phyloP scores from a whole-genome alignment of 2,888 invertebrate genomes.

The Allophyes oxyacanthae region DNA sequence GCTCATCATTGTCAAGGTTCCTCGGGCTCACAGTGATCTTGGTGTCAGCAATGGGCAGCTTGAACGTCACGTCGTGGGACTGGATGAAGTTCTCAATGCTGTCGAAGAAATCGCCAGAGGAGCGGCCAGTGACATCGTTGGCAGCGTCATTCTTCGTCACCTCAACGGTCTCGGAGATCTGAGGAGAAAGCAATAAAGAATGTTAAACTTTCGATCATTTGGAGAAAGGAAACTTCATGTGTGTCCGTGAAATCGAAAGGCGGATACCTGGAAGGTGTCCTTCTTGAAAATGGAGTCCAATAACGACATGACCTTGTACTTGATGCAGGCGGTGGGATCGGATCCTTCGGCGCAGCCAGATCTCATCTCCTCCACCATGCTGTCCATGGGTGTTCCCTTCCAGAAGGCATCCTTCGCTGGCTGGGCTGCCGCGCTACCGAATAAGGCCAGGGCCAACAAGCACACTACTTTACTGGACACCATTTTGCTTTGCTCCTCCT shows the following conservation, averaged over 20 bases:
- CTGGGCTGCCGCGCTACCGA: constrained; percentile 90
- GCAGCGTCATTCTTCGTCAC: constrained; percentile 92
- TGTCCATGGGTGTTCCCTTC: constrained; percentile 92
- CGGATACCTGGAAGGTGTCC: constrained; percentile 93
- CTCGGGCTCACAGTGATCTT: constrained; percentile 94
- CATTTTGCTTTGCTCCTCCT: constrained; percentile 75
- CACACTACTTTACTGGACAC: constrained; percentile 86
- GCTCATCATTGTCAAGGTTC: constrained; percentile 93
- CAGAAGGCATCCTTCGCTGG: constrained; percentile 91
- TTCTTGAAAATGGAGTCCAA: constrained; percentile 94
- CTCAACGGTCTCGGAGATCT: constrained; percentile 93
- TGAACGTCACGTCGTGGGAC: constrained; percentile 94
- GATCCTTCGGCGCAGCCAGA: constrained; percentile 93
- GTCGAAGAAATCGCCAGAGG: constrained; percentile 91
- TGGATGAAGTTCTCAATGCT: constrained; percentile 92
- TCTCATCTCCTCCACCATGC: constrained; percentile 93
- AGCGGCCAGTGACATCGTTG: constrained; percentile 90
- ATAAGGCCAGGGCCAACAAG: constrained; percentile 85
- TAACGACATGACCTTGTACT: constrained; percentile 94
- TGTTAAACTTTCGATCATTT: constrained; percentile 19
- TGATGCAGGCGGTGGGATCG: constrained; percentile 94
- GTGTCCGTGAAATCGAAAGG: constrained; percentile 14
- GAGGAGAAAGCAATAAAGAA: constrained; percentile 40
- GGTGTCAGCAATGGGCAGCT: constrained; percentile 92
- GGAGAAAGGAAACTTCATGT: constrained; percentile 17